Evolutionary conservation across 2,888 invertebrate genomes (phyloP), one percentile per base, ranked within the genome.

Genomic region (Diachrysia chrysitis): DNA sequence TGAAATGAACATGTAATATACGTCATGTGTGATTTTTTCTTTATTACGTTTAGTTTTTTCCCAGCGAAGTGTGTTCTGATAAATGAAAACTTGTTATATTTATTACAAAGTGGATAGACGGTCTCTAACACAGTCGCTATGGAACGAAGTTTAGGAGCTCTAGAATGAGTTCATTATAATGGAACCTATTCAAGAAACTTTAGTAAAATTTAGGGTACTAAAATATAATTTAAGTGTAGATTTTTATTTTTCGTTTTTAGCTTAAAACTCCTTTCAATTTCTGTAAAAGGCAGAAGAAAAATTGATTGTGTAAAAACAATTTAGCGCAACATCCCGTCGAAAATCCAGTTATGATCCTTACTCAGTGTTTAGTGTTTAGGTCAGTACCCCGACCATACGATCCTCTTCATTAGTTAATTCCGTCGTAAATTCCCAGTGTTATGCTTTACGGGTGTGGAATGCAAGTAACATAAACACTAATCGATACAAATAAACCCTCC

Each of bases 401-500:
- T 21, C 21, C 48, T 51, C 48, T 51, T 51, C 48, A 61, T 54
- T 35, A 54, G 21, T 51, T 17, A 63, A 35, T 48, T n/a, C 29
- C 5, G 21, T 46, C 59, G 57, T 63, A 69, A 72, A 69, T 17
- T 21, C 54, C 42, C 23, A 48, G 61, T 10, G 35, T 6, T 32
- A 53, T 19, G 37, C 10, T 58, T 56, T 58, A 59, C 37, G 56
- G 56, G 63, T 56, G 57, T 58, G 23, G 66, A 69, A 67, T 57
- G 54, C 46, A 63, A 63, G 17, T 29, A 56, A 63, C 58, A 59
- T 67, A 56, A 72, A 72, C 54, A 51, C 59, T 48, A 64, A 70
- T 62, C 48, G 62, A 68, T 72, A 64, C 42, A 58, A 64, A 70
- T 77, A 70, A 75, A 70, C 54, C 66, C 4, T 37, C 12, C 46